Percentiles rank a stretch among this genome's conserved stretches.
These are phyloP conservation scores for Drosophila ficusphila DNA, from an alignment of 1,140 invertebrate species.

Conservation along the genomic window DNA sequence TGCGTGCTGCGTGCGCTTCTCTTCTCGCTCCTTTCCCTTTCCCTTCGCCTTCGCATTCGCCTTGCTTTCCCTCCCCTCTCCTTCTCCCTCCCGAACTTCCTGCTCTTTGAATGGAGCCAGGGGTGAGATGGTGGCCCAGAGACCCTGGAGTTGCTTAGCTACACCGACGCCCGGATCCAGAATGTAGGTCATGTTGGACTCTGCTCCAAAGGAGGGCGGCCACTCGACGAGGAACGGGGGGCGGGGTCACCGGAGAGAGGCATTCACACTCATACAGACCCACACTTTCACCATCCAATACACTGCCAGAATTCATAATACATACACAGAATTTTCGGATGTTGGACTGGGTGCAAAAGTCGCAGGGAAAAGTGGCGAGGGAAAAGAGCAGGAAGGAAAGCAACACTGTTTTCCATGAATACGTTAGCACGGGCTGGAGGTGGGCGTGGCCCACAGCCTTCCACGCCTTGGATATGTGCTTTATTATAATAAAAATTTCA, in stretches of 20 bases:
- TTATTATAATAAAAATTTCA: constrained; percentile 81
- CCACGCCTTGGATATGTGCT: constrained; percentile 34
- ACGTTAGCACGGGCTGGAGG: constrained; percentile 23
- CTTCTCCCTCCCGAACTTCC: constrained; percentile 4
- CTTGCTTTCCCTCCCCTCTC: constrained; percentile 2
- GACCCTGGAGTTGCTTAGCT: constrained; percentile 64
- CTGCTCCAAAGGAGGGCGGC: constrained; percentile 2
- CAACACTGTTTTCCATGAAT: constrained; percentile 48
- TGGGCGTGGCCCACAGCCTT: constrained; percentile 20
- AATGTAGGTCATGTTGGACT: constrained; percentile 73
- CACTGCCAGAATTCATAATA: constrained; percentile 37
- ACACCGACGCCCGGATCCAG: constrained; percentile 42
- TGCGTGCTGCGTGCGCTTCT: constrained; percentile 66
- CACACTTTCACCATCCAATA: constrained; percentile 1
- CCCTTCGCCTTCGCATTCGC: not conserved
- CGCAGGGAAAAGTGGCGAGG: constrained; percentile 2
- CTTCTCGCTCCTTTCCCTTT: not conserved
- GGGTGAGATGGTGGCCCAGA: constrained; percentile 6
- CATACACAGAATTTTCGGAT: constrained; percentile 38
- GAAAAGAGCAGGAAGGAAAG: not conserved
- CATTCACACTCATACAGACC: not conserved
- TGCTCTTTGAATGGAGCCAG: constrained; percentile 9
- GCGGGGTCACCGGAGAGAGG: no score
- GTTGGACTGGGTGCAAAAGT: not conserved
- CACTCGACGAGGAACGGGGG: not conserved